Percentiles rank a stretch among this genome's conserved stretches.
Evolutionary conservation across 2,888 invertebrate species (phyloP).

Genomic region (Drosophila formosana): DNA sequence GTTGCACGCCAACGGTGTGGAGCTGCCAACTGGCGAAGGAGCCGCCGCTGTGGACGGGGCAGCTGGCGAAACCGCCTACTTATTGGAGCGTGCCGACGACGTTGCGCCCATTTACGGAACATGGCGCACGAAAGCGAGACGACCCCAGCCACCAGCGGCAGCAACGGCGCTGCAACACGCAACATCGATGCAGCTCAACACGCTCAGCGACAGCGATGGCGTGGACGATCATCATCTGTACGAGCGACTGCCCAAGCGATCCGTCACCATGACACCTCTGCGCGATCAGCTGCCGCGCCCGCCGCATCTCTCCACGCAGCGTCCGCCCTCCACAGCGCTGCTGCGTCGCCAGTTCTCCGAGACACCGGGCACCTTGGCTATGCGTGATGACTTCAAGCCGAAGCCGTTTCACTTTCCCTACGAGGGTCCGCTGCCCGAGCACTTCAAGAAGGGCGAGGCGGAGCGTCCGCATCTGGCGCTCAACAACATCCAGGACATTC

Average conservation of each 20-base stretch:
- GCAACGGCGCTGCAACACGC: constrained; percentile 59
- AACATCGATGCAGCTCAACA: constrained; percentile 41
- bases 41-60: constrained; percentile 17
- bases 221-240: constrained; percentile 73
- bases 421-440: constrained; percentile 82
- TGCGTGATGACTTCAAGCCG: constrained; percentile 75
- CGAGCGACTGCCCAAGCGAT: constrained; percentile 80
- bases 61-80: constrained; percentile 80
- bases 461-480: constrained; percentile 56
- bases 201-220: constrained; percentile 34
- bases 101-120: constrained; percentile 81
- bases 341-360: constrained; percentile 74
- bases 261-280: constrained; percentile 81
- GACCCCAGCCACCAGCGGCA: constrained; percentile 65
- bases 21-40: constrained; percentile 7
- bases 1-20: constrained; percentile 63
- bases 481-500: constrained; percentile 84
- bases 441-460: constrained; percentile 78
- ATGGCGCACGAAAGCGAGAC: constrained; percentile 84
- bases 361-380: constrained; percentile 57
- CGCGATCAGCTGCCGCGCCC: constrained; percentile 81
- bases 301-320: constrained; percentile 77
- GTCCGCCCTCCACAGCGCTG: constrained; percentile 63
- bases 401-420: constrained; percentile 84
- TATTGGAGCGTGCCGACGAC: constrained; percentile 83